Percentiles rank a stretch among this genome's conserved stretches.
These are phyloP conservation scores for Tragulus kanchil DNA, from an alignment of 2,113 vertebrate species.

Conservation along the genomic window DNA sequence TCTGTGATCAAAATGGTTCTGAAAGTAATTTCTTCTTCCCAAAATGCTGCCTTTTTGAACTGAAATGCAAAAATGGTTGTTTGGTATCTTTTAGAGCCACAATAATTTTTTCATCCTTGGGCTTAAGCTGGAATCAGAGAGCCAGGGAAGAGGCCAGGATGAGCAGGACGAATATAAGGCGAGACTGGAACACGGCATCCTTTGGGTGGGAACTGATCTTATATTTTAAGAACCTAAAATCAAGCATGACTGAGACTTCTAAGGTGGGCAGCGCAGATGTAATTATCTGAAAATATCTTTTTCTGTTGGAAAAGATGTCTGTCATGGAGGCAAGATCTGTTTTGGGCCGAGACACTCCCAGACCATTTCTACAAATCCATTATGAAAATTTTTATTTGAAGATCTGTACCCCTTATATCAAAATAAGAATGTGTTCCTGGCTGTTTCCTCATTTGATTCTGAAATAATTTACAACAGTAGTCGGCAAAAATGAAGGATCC, in stretches of 20 bases:
- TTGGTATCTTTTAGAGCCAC: background rate
- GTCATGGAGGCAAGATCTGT: no score
- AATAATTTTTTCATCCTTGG: conserved; percentile 2
- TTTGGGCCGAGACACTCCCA: background rate
- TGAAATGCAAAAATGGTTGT: conserved; percentile 28
- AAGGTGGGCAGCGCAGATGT: background rate
- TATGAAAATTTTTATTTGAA: background rate
- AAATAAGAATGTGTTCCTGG: background rate
- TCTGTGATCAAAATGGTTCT: background rate
- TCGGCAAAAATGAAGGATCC: background rate
- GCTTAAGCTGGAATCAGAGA: background rate
- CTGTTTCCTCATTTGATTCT: background rate
- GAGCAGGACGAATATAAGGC: background rate
- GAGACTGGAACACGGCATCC: background rate
- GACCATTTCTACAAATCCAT: background rate
- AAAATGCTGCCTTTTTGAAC: background rate
- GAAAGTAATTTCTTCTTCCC: background rate
- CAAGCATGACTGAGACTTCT: background rate
- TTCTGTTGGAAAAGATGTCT: background rate
- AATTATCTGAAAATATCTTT: background rate
- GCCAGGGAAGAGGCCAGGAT: background rate
- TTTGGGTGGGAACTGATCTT: conserved; percentile 4
- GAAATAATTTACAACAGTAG: background rate
- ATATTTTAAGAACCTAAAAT: background rate
- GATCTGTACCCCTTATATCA: background rate